Conservation (phyloP, 2,888 invertebrate species). For the Oxyteleia sp. region DNA sequence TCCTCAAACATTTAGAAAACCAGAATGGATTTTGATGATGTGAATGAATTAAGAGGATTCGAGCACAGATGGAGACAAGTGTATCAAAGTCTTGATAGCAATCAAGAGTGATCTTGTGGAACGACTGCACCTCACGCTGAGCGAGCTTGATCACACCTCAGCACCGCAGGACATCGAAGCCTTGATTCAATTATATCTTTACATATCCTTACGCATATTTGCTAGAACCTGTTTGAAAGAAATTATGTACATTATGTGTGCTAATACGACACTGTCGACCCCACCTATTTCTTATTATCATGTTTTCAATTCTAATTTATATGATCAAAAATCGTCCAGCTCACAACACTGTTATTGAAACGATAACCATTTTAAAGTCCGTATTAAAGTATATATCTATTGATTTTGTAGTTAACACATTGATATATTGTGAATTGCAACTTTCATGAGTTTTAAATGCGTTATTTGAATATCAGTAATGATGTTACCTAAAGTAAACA, state of each 20-base stretch:
- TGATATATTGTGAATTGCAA: too few relatives aligned
- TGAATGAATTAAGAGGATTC: conserved; percentile 54
- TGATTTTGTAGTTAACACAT: too few relatives aligned
- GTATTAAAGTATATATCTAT: too few relatives aligned
- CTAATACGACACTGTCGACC: conserved; percentile 74
- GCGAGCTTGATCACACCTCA: conserved; percentile 84
- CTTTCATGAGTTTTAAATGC: too few relatives aligned
- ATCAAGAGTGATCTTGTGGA: conserved; percentile 76
- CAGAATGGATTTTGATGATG: conserved; percentile 35
- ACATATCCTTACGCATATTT: conserved; percentile 73
- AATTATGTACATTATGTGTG: conserved; percentile 68
- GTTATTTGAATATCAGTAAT: too few relatives aligned
- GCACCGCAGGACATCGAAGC: conserved; percentile 82
- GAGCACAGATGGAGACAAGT: conserved; percentile 75
- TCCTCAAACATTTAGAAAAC: conserved; percentile 5
- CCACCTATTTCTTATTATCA: conserved; percentile 44
- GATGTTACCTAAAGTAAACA: too few relatives aligned
- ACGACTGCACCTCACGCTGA: conserved; percentile 81
- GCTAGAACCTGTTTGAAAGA: conserved; percentile 76
- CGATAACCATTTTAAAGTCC: too few relatives aligned
- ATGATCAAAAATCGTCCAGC: conserved; percentile 1
- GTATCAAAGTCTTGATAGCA: conserved; percentile 77
- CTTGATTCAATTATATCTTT: conserved; percentile 84
- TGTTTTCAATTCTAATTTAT: conserved; percentile 42
- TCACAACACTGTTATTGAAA: background rate